Base-by-base conservation (phyloP, 2,888 invertebrate species). In the Eupeodes latifasciatus region DNA sequence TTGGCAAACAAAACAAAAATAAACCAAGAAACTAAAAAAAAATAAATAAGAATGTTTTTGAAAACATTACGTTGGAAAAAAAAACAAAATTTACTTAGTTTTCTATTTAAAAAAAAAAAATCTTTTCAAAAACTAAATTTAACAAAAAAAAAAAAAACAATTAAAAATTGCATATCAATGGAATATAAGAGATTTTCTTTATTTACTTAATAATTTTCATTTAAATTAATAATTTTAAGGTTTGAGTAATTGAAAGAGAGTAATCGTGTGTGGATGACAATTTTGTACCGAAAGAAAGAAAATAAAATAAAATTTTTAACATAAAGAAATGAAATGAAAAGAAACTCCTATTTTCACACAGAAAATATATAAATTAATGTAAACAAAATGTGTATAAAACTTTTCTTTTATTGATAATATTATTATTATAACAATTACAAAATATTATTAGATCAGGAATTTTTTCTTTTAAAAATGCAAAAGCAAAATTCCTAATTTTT, bases 81-180 rank as follows among this genome's bases (percentile, higher is more conserved):
- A 27, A 1, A 27, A 27, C 27, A 27, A 27, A 27, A 27, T 40
- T 40, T 40, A 40, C 4, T 40, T 40, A 40, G 4, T 14, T 67
- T 34, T 53, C 62, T 75, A 36, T 61, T 76, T 81, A 57, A 49
- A 62, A 51, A 14, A 14, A 40, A 40, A 40, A 40, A 40, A 40
- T 7, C 7, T n/a, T 59, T 59, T 59, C 34, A 59, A n/a, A 59
- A 36, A 59, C 34, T 74, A 72, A 74, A 64, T 5, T 40, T 66
- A 71, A 36, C 14, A 51, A 81, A 72, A 62, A 74, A 75, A 51
- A 81, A 72, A 62, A 74, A 75, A 19, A 66, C 66, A 66, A 64
- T 64, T 78, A 85, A 85, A 85, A 88, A 64, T 88, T 88, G 88
- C 88, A 88, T 88, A 88, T 88, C 88, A 88, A 78, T 85, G 81